Base-by-base conservation (phyloP, 2,888 invertebrate genomes). In the Toxonevra muliebris region DNA sequence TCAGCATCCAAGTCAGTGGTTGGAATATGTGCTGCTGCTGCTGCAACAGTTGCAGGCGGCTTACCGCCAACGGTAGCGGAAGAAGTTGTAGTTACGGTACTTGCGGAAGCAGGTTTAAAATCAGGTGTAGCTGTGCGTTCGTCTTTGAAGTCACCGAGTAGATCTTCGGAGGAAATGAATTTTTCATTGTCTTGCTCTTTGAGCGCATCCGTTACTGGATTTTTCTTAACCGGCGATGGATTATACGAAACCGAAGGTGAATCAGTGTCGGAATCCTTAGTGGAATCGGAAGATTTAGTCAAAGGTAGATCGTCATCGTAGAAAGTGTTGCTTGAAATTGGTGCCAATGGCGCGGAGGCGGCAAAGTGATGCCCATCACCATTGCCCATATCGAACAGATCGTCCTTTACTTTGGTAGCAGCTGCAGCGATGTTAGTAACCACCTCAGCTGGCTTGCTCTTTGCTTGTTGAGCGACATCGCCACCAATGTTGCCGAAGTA, bases 101-200 rank as follows among this genome's bases (percentile, higher is more conserved):
- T 64, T 53, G 65, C 55, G 50, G 75, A 71, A 55, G 73, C 64
- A 52, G 73, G 67, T 19, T 73, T 74, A 43, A 73, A 73, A 59
- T 76, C 76, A 8, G 77, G 74, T 43, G 74, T 76, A 15, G 76
- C 76, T 43, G 77, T 80, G 68, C 79, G 82, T 61, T 81, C 81
- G 42, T 84, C 83, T 69, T 82, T 84, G 63, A 84, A 84, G 65
- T 85, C 84, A 4, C 81, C 80, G 12, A 84, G 66, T 13, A 85
- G 75, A 78, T 85, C 84, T 71, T 85, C 85, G 13, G 85, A 84
- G 1, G 85, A 85, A 63, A 84, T 85, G 62, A 85, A 85, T 69
- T 85, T 84, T 53, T 85, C 85, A 72, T 84, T 83, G 61, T 84
- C 84, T 72, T 84, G 85, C 69, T 84, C 84, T 68, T 82, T 84